These are phyloP conservation scores for Delphinapterus leucas DNA, from an alignment of 2,113 vertebrate species.

Conservation along the genomic window DNA sequence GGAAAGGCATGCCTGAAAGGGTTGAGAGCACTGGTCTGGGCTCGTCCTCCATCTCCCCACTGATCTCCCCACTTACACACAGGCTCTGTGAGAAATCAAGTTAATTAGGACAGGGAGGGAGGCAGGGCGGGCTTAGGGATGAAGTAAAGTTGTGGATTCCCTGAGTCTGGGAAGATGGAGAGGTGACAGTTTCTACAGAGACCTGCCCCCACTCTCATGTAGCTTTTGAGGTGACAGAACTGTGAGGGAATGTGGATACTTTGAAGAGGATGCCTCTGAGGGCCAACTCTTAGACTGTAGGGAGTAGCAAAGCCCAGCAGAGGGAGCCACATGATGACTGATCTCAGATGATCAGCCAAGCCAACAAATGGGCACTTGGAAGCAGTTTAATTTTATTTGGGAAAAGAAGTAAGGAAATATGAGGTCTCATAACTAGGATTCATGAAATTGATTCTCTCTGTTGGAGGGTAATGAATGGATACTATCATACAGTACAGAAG, in stretches of 20 bases:
- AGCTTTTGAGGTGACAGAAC: not conserved
- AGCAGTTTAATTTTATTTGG: not conserved
- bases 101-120: not conserved
- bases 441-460: not conserved
- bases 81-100: not conserved
- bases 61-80: accelerated
- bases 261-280: not conserved
- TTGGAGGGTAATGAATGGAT: not conserved
- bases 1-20: not conserved
- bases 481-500: not conserved
- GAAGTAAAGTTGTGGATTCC: not conserved
- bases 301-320: not conserved
- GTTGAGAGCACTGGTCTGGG: not conserved
- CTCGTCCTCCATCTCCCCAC: not conserved
- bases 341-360: accelerated
- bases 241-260: not conserved
- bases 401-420: not conserved
- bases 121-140: not conserved
- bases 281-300: not conserved
- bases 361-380: not conserved
- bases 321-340: not conserved
- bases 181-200: not conserved
- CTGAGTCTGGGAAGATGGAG: not conserved
- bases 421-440: not conserved
- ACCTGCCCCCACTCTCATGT: no score